Percentiles rank a stretch among this genome's conserved stretches.
phyloP scores from a whole-genome alignment of 1,140 invertebrate genomes.

The Triops longicaudatus region DNA sequence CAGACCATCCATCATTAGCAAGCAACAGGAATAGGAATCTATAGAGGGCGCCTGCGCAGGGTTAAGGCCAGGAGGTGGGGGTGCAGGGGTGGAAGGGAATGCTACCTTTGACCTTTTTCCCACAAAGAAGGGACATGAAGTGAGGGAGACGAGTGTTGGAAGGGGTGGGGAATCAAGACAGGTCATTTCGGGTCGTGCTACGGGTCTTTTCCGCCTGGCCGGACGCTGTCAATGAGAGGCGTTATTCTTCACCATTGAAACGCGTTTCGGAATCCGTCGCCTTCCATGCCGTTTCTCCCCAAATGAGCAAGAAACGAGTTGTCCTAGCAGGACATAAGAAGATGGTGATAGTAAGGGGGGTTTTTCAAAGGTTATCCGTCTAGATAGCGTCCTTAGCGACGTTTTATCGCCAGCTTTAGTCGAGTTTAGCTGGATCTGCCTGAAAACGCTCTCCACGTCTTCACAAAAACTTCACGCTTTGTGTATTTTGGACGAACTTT shows the following conservation, averaged over 20 bases:
- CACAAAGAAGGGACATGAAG: no score
- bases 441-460: neutral
- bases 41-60: neutral
- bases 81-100: neutral
- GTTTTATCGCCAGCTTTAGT: neutral
- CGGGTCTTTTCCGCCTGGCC: constrained; percentile 9
- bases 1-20: neutral
- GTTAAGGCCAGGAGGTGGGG: neutral
- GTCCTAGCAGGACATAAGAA: no score
- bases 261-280: neutral
- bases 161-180: neutral
- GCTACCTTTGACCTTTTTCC: neutral
- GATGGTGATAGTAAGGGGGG: neutral
- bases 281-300: neutral
- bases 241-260: constrained; percentile 8
- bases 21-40: neutral
- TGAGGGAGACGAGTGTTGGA: neutral
- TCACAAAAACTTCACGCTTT: neutral
- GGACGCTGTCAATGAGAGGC: constrained; percentile 13
- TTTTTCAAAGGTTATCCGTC: neutral
- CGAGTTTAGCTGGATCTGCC: neutral
- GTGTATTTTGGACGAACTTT: neutral
- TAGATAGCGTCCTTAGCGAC: neutral
- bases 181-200: neutral
- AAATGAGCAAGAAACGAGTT: constrained; percentile 13